A percentile compares a stretch with the other conserved stretches of the same genome.
phyloP scores from a whole-genome alignment of 2,113 vertebrate genomes.

The Syngnathus typhle region DNA sequence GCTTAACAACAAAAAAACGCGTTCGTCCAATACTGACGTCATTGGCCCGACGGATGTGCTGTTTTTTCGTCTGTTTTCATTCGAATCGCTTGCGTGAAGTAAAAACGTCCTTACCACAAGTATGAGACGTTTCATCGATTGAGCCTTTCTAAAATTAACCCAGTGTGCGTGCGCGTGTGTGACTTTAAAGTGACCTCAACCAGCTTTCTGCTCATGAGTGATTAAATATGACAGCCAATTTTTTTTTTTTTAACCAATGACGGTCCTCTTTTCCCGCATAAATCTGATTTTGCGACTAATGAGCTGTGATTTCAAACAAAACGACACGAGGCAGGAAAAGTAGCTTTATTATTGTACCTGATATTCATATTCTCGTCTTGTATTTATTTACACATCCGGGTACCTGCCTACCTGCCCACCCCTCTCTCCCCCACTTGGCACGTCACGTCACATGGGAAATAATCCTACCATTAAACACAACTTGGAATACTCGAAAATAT shows the following conservation, averaged over 20 bases:
- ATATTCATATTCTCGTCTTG: constrained; percentile 40
- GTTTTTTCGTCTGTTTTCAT: neutral
- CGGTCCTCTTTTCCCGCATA: neutral
- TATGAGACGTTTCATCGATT: constrained; percentile 1
- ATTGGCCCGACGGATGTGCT: neutral
- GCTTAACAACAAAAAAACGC: neutral
- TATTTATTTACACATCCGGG: constrained; percentile 89
- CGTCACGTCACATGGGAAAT: constrained; percentile 43
- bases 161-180: neutral
- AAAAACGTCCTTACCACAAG: neutral
- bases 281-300: neutral
- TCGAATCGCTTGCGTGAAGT: neutral
- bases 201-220: neutral
- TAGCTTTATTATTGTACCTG: neutral
- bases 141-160: constrained; percentile 6
- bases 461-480: neutral
- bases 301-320: neutral
- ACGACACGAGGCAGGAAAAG: neutral
- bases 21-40: neutral
- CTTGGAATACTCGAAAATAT: constrained; percentile 3
- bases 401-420: constrained; percentile 19
- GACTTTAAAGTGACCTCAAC: constrained; percentile 4
- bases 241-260: neutral
- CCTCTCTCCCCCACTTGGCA: constrained; percentile 8
- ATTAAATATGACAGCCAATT: neutral